Conservation (phyloP, 2,888 invertebrate genomes). For the Dusona sp. region DNA sequence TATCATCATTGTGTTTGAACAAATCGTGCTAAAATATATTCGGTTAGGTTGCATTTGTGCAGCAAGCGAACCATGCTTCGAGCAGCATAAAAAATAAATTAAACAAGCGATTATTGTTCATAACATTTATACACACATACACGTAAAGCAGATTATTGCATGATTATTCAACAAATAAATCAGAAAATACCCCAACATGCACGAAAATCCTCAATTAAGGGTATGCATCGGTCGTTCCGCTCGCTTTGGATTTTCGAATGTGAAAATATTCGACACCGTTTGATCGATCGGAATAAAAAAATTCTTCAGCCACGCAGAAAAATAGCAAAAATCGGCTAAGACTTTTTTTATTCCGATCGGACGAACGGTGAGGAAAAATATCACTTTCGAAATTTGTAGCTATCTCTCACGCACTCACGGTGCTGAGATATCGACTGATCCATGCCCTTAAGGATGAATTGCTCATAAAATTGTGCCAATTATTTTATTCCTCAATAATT, state of each 20-base stretch:
- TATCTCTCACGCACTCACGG: too few relatives aligned
- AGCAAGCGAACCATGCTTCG: slow-evolving; percentile 37
- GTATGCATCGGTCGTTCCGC: too few relatives aligned
- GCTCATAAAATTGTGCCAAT: neutral
- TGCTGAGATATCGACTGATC: too few relatives aligned
- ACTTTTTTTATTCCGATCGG: too few relatives aligned
- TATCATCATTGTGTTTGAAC: neutral
- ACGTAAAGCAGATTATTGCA: neutral
- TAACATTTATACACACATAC: neutral
- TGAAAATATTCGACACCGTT: too few relatives aligned
- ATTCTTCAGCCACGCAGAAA: too few relatives aligned
- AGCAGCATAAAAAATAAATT: neutral
- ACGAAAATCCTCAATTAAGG: neutral
- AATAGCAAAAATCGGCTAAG: too few relatives aligned
- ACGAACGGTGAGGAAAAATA: too few relatives aligned
- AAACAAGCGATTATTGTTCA: slow-evolving; percentile 9
- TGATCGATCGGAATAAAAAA: too few relatives aligned
- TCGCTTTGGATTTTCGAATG: too few relatives aligned
- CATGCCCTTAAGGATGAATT: neutral
- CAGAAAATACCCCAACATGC: neutral
- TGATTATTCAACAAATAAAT: neutral
- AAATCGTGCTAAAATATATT: neutral
- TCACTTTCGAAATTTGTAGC: too few relatives aligned
- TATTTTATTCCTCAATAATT: neutral
- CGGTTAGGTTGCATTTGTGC: slow-evolving; percentile 1